Evolutionary conservation across 2,113 vertebrate genomes (phyloP).

Genomic region (Fregata magnificens): DNA sequence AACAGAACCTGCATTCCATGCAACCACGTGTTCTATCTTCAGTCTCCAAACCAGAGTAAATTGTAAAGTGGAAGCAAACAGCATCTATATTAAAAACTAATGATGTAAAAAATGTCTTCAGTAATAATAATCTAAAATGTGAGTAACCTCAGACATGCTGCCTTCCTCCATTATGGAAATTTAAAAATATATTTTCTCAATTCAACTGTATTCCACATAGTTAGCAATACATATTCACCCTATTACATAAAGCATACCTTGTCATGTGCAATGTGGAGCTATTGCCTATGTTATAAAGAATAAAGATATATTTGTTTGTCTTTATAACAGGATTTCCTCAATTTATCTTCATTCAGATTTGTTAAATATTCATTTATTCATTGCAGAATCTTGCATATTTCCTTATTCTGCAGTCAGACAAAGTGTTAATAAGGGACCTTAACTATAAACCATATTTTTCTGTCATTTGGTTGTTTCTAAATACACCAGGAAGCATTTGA

Average conservation of each 20-base stretch:
- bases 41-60: background rate
- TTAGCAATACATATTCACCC: slow-evolving; percentile 25
- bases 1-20: background rate
- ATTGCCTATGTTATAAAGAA: background rate
- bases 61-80: slow-evolving; percentile 1
- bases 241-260: slow-evolving; percentile 18
- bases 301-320: slow-evolving; percentile 63
- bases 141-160: slow-evolving; percentile 53
- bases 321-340: slow-evolving; percentile 25
- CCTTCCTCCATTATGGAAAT: slow-evolving; percentile 54
- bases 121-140: slow-evolving; percentile 47
- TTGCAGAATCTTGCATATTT: slow-evolving; percentile 6
- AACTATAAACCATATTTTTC: background rate
- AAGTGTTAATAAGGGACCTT: slow-evolving; percentile 26
- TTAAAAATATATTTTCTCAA: slow-evolving; percentile 22
- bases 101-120: slow-evolving; percentile 57
- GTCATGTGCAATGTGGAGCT: slow-evolving; percentile 10
- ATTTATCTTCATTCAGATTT: slow-evolving; percentile 64
- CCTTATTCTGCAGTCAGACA: slow-evolving; percentile 2
- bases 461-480: background rate
- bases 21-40: background rate
- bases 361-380: slow-evolving; percentile 64
- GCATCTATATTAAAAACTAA: slow-evolving; percentile 59
- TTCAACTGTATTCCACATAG: background rate
- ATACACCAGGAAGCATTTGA: background rate